Base-by-base conservation (phyloP, 2,113 vertebrate species). In the Myrmecophaga tridactyla region DNA sequence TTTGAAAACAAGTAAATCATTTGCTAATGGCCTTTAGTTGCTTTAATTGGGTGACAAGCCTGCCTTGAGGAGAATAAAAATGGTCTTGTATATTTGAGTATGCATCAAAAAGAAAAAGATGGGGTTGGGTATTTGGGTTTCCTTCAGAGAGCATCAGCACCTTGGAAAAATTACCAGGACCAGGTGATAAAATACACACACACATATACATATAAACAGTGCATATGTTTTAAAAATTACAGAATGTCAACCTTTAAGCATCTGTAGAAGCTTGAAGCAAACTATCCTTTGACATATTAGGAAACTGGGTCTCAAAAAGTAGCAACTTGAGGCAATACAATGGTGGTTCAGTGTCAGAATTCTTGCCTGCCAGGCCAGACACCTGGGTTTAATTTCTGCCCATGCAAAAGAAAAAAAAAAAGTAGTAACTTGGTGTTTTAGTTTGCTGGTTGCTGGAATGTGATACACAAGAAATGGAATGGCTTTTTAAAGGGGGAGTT, bases 1-100 rank as follows among this genome's bases (percentile, higher is more conserved):
- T 39, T 94, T 92, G 62, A 78, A 90, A 87, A 73, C 56, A n/a
- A 18, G 7, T 69, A 60, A 94, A 81, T 72, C 65, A 83, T 72
- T 86, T 75, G 29, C 20, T 18, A 17, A 29, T 51, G 82, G 65
- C 39, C 43, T 92, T 56, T 62, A 65, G 80, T 23, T 60, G 29
- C n/a, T 92, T 87, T 51, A 51, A 15, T 60, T 77, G 7, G n/a
- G 25, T 69, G 72, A 53, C 58, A 73, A 53, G 17, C 17, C 7
- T 21, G 78, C 11, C 12, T 39, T 25, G 31, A 23, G 21, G 23
- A 76, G 3, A 90, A 63, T 29, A 31, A 48, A 87, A 93, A 58
- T 41, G 34, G 34, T 86, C 87, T 13, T 86, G 2, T 62, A 36
- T 83, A 53, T 72, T 94, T 94, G 70, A 46, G 75, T 53, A 62